Evolutionary conservation across 2,113 vertebrate species (phyloP).

Genomic region (Rhinoptilus africanus): DNA sequence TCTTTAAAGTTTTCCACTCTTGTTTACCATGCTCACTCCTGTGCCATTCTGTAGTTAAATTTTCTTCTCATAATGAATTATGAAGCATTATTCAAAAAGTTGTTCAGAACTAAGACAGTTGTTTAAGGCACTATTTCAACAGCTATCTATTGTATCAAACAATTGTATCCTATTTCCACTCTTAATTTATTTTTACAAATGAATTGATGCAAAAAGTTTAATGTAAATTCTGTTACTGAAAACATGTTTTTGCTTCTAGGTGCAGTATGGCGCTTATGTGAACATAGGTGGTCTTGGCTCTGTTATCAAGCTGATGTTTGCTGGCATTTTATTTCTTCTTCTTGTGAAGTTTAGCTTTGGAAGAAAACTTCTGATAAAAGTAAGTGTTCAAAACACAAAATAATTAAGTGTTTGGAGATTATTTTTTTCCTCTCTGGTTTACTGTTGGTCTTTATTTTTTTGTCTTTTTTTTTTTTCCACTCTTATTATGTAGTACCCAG

Average conservation of each 20-base stretch:
- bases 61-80: not conserved
- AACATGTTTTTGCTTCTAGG: slow-evolving; percentile 63
- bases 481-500: slow-evolving; percentile 77
- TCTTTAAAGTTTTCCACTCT: not conserved
- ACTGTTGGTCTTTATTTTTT: not conserved
- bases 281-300: slow-evolving; percentile 82
- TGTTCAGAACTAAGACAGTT: not conserved
- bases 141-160: not conserved
- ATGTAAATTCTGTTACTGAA: not conserved
- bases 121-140: not conserved
- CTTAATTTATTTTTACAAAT: not conserved
- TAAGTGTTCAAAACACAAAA: slow-evolving; percentile 63
- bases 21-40: not conserved
- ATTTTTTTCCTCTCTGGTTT: not conserved
- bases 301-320: slow-evolving; percentile 86
- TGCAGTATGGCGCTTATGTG: slow-evolving; percentile 88
- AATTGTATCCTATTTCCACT: not conserved
- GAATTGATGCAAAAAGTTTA: not conserved
- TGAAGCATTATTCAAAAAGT: not conserved
- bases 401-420: not conserved
- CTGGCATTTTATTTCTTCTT: slow-evolving; percentile 88
- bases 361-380: slow-evolving; percentile 89
- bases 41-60: not conserved
- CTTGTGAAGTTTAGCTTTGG: slow-evolving; percentile 89
- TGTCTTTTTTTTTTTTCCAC: not conserved